These are phyloP conservation scores for Syrista parreyssii DNA, from an alignment of 2,888 invertebrate species.

Conservation along the genomic window DNA sequence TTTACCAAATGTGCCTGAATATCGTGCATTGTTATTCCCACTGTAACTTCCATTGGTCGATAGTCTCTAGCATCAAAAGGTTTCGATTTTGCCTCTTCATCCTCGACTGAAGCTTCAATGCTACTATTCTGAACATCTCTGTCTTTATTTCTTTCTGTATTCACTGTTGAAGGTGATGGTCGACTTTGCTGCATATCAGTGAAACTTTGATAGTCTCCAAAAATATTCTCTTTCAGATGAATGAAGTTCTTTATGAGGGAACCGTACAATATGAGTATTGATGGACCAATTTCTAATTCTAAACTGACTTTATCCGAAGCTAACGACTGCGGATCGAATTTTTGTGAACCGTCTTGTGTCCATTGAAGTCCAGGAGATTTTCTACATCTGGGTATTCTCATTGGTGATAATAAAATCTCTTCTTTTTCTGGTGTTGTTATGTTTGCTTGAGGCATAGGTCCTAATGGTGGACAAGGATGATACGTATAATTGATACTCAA, in stretches of 20 bases:
- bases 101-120: slow-evolving; percentile 73
- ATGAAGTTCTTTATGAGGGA: slow-evolving; percentile 90
- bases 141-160: slow-evolving; percentile 58
- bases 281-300: slow-evolving; percentile 95
- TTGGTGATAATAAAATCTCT: slow-evolving; percentile 90
- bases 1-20: slow-evolving; percentile 94
- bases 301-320: slow-evolving; percentile 90
- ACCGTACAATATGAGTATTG: slow-evolving; percentile 91
- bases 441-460: slow-evolving; percentile 89
- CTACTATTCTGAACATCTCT: slow-evolving; percentile 63
- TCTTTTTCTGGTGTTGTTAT: slow-evolving; percentile 95
- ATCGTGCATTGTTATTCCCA: slow-evolving; percentile 94
- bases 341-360: slow-evolving; percentile 75
- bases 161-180: slow-evolving; percentile 64
- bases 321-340: slow-evolving; percentile 89
- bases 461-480: slow-evolving; percentile 91
- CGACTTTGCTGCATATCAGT: slow-evolving; percentile 87
- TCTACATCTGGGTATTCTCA: slow-evolving; percentile 85
- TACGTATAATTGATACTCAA: slow-evolving; percentile 91
- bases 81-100: slow-evolving; percentile 70
- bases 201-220: slow-evolving; percentile 95
- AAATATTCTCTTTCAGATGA: slow-evolving; percentile 94
- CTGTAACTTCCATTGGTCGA: slow-evolving; percentile 90
- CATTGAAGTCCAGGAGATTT: slow-evolving; percentile 79
- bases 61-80: slow-evolving; percentile 89